Evolutionary conservation across 2,113 vertebrate species (phyloP), one percentile per base, ranked within the genome.

Genomic region (Tenebrosternarchus preto): DNA sequence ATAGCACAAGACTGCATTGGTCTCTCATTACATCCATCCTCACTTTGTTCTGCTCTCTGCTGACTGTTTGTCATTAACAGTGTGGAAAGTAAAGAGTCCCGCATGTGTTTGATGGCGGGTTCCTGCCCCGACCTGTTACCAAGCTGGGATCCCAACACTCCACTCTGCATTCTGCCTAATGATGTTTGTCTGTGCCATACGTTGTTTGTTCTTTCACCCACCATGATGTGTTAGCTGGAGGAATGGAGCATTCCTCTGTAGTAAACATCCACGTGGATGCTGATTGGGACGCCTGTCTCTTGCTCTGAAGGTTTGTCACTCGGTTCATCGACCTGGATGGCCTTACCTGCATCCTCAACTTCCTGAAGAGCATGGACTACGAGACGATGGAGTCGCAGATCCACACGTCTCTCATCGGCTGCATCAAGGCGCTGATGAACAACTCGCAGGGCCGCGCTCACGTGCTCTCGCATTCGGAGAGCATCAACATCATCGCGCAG

Each of bases 371-470:
- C 86, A 99, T 99, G 98, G 98, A 99, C 94, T 98, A 98, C 2
- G 98, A 99, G 93, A 99, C 96, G 2, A 95, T 96, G 0, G 97
- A 99, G 88, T 99, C 96, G 9, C 96, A 95, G 87, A 97, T 99
- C 93, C 98, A 99, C 94, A 99, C 97, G 84, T 99, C 98, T 4
- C 96, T 99, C 81, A 99, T 99, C 31, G 98, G 98, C 36, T 99
- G 98, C 90, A 97, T 99, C 90, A 99, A 99, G 89, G 98, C 97
- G 1, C 94, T 99, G 87, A 98, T 99, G 98, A 99, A 99, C 93
- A 99, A 99, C 93, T 98, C 98, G 75, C 96, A 97, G 90, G 98
- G 98, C 70, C 92, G 98, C 56, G 96, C 97, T 80, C 97, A 99
- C 0, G 97, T 99, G 69, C 93, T 99, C 84, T 95, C 98, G 22